phyloP scores from a whole-genome alignment of 2,888 invertebrate species.

The Sminthurinus aureus region DNA sequence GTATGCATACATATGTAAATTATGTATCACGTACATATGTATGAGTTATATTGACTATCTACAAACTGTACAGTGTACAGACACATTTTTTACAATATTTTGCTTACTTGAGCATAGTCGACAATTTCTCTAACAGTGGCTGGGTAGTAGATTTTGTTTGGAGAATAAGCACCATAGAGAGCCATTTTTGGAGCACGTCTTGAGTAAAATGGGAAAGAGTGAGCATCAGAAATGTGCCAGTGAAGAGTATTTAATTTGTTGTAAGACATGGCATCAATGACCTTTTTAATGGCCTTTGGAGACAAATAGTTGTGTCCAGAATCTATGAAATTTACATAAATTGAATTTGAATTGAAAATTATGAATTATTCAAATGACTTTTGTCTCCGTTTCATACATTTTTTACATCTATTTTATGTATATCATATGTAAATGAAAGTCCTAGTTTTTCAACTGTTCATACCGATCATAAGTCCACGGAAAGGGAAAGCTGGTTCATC shows the following conservation, averaged over 20 bases:
- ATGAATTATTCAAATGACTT: too few species aligned
- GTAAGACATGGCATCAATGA: constrained; percentile 84
- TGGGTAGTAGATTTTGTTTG: constrained; percentile 72
- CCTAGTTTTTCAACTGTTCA: too few species aligned
- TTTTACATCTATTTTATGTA: constrained; percentile 3
- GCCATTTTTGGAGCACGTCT: constrained; percentile 77
- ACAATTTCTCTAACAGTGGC: constrained; percentile 72
- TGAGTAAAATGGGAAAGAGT: constrained; percentile 88
- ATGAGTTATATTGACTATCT: too few species aligned
- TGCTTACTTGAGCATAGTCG: constrained; percentile 72
- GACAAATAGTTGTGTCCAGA: constrained; percentile 88
- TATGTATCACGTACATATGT: too few species aligned
- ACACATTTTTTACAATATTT: too few species aligned
- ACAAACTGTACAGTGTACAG: too few species aligned
- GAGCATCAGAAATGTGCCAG: constrained; percentile 91
- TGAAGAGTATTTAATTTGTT: constrained; percentile 92
- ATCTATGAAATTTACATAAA: constrained; percentile 68
- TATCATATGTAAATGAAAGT: too few species aligned
- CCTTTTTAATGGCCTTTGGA: constrained; percentile 72
- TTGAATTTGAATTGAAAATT: too few species aligned
- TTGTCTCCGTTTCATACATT: not conserved
- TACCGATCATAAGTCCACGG: constrained; percentile 78
- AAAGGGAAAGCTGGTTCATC: constrained; percentile 85
- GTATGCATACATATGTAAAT: too few species aligned
- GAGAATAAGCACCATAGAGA: constrained; percentile 69